phyloP scores from a whole-genome alignment of 2,888 invertebrate species.

The Drosophila anomelani region DNA sequence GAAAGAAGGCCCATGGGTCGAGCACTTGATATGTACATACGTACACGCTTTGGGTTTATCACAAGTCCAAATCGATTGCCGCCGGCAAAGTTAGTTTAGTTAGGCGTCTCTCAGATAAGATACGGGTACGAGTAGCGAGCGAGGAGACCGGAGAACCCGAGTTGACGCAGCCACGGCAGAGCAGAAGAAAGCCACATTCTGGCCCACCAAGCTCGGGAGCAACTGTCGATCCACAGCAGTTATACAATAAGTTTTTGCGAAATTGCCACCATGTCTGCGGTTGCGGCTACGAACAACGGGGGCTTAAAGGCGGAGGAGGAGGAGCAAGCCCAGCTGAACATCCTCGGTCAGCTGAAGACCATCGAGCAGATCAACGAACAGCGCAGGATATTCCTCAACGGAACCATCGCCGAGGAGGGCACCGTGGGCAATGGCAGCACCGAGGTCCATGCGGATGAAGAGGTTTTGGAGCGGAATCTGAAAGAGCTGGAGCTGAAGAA shows the following conservation, averaged over 20 bases:
- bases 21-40: conserved; percentile 24
- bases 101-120: conserved; percentile 72
- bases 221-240: conserved; percentile 25
- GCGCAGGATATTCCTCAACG: conserved; percentile 73
- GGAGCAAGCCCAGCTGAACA: conserved; percentile 40
- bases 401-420: conserved; percentile 66
- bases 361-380: conserved; percentile 80
- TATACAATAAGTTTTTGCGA: conserved; percentile 22
- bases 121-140: conserved; percentile 40
- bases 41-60: conserved; percentile 28
- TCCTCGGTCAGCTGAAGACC: conserved; percentile 72
- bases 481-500: conserved; percentile 7
- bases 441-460: not conserved
- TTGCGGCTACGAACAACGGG: conserved; percentile 5
- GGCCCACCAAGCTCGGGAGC: conserved; percentile 15
- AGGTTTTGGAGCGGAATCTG: conserved; percentile 8
- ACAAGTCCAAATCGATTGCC: conserved; percentile 70
- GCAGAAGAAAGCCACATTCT: conserved; percentile 27
- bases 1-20: conserved; percentile 27
- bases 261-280: conserved; percentile 22
- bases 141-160: conserved; percentile 29
- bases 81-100: conserved; percentile 60
- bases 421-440: conserved; percentile 23
- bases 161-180: not conserved
- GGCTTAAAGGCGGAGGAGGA: not conserved